Evolutionary conservation across 2,113 vertebrate genomes (phyloP), one percentile per base, ranked within the genome.

Genomic region (Hyperopisus bebe): DNA sequence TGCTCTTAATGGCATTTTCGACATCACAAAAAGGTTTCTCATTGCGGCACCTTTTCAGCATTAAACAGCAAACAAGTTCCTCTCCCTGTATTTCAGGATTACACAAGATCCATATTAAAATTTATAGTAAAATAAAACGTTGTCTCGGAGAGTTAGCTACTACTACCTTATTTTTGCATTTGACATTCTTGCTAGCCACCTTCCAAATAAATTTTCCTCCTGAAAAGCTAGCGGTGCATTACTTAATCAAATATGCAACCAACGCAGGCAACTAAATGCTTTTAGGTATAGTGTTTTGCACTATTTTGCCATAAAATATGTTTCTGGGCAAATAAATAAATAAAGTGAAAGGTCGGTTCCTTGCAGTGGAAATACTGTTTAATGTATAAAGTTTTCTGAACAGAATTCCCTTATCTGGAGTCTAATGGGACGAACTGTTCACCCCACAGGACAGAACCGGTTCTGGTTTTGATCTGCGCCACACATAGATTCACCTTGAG

Each of bases 301-400:
- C 3, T 74, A 88, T 48, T 88, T 89, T 80, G 51, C 15, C 44
- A 53, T 55, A 55, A 80, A 83, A 89, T 44, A 21, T 5, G n/a
- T 74, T 47, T 89, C 70, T 83, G 31, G 35, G 35, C 35, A 83
- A 82, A 89, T 89, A 83, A 21, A 74, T 70, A 88, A 47, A 74
- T 48, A 48, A 88, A 74, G 66, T 88, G 62, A 74, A 88, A 48
- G 35, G 21, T 80, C 35, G 15, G 31, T 42, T 77, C 35, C 70
- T 19, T 39, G 27, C 31, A 77, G 27, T 17, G 35, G 31, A 80
- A 80, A 53, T 53, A 19, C 3, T 39, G 85, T 53, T 86, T 86
- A 86, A 86, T 86, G 19, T 39, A 80, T 80, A 80, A 42, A 39
- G 74, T 80, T 80, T 80, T 80, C 74, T 70, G 62, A 80, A 17